phyloP scores from a whole-genome alignment of 2,797 vertebrate genomes.

The Peromyscus attwateri region DNA sequence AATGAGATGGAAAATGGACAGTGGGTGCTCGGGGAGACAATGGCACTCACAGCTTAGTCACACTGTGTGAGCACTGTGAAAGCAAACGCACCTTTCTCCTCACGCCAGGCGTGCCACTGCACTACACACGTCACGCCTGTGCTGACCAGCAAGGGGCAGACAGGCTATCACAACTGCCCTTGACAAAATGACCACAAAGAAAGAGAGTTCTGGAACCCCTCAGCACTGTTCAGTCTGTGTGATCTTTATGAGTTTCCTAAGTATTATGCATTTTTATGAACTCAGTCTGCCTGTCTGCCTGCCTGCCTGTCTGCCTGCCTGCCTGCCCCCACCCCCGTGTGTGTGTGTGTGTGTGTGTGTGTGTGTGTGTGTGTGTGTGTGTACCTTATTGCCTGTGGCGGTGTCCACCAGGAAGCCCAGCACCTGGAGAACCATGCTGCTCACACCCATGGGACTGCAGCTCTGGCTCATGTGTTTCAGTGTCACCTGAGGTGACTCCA shows the following conservation, averaged over 20 bases:
- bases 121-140: too few species aligned
- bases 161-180: background rate
- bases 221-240: background rate
- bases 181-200: background rate
- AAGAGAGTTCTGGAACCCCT: background rate
- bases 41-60: background rate
- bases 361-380: background rate
- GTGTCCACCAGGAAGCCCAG: slow-evolving; percentile 81
- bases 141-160: background rate
- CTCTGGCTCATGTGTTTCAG: slow-evolving; percentile 73
- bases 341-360: too few species aligned
- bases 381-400: slow-evolving; percentile 80
- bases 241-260: background rate
- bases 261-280: background rate
- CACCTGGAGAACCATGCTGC: slow-evolving; percentile 71
- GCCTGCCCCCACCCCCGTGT: too few species aligned
- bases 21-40: background rate
- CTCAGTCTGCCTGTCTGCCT: background rate
- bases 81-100: too few species aligned
- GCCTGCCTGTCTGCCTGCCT: too few species aligned
- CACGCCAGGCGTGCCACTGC: background rate
- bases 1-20: background rate
- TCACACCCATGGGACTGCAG: slow-evolving; percentile 32
- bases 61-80: background rate
- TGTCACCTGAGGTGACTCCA: slow-evolving; percentile 1